Evolutionary conservation across 2,888 invertebrate genomes (phyloP), one percentile per base, ranked within the genome.

Genomic region (Tryphoninae sp.): DNA sequence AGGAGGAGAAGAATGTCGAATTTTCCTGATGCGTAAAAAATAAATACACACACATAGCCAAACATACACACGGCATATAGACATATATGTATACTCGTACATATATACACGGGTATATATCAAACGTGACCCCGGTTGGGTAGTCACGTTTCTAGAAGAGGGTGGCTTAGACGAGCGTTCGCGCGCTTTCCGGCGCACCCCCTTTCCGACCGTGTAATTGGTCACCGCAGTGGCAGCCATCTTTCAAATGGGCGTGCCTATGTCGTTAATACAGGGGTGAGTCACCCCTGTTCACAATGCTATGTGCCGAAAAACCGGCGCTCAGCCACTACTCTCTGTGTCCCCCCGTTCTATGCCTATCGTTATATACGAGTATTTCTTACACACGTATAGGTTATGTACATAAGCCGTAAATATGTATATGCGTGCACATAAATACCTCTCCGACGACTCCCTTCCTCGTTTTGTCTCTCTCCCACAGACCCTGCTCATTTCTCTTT

Each of bases 201-300:
- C 84, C 83, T 82, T 80, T 84, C 84, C 82, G 84, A 78, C 64
- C 69, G 82, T 85, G 86, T 88, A 89, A 90, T 90, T 90, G 90
- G 90, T 88, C 87, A 84, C 83, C 84, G 73, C 84, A 45, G 71
- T 68, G 86, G 88, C 88, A 86, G 90, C 90, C 90, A 90, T 90
- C 88, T 90, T 90, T 84, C 79, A 76, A 82, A 88, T 89, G 89
- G 90, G 90, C 90, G 90, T 89, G 87, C 87, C 87, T 75, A n/a
- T 22, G 67, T 83, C 84, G 86, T 86, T 88, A 88, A 86, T 85
- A 83, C 86, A 85, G 85, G 90, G 90, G 90, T 90, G 89, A 91
- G 81, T 91, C 91, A 91, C 90, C 90, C 90, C 86, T 87, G 85
- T 78, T 81, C 64, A 9, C 51, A 11, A 49, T 23, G 7, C 77